phyloP scores from a whole-genome alignment of 2,113 vertebrate genomes.

The Melanocharis versteri region DNA sequence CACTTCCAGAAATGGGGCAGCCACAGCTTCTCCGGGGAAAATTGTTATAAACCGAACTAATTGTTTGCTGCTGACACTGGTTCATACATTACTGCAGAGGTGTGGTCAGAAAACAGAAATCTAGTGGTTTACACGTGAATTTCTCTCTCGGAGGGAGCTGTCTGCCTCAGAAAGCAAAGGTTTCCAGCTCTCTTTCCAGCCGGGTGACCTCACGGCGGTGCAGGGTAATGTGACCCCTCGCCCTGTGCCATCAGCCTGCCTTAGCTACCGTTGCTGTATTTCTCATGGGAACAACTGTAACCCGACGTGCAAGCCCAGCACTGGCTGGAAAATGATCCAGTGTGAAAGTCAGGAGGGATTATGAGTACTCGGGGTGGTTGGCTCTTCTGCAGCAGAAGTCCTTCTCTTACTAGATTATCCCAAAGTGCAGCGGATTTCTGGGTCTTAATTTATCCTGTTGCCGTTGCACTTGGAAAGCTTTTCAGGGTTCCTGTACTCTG shows the following conservation, averaged over 20 bases:
- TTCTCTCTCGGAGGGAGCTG: background rate
- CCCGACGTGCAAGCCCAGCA: background rate
- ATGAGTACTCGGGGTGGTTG: conserved; percentile 13
- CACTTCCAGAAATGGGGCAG: background rate
- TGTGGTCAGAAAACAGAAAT: background rate
- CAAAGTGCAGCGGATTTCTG: background rate
- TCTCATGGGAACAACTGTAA: background rate
- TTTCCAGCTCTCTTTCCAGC: background rate
- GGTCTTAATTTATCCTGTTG: conserved; percentile 24
- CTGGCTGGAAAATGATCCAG: conserved; percentile 18
- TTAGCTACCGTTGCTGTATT: conserved; percentile 44
- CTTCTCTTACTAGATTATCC: background rate
- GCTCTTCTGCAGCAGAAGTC: background rate
- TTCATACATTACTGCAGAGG: accelerated
- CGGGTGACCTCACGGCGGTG: background rate
- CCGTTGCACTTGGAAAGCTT: background rate
- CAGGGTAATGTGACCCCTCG: background rate
- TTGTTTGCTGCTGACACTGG: background rate
- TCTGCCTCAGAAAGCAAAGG: background rate
- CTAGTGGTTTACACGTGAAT: accelerated
- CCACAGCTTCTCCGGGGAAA: background rate
- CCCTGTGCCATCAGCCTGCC: background rate
- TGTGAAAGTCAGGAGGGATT: conserved; percentile 56
- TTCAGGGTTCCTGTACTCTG: background rate
- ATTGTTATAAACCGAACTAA: background rate